phyloP scores from a whole-genome alignment of 2,113 vertebrate species.

The Carollia perspicillata region DNA sequence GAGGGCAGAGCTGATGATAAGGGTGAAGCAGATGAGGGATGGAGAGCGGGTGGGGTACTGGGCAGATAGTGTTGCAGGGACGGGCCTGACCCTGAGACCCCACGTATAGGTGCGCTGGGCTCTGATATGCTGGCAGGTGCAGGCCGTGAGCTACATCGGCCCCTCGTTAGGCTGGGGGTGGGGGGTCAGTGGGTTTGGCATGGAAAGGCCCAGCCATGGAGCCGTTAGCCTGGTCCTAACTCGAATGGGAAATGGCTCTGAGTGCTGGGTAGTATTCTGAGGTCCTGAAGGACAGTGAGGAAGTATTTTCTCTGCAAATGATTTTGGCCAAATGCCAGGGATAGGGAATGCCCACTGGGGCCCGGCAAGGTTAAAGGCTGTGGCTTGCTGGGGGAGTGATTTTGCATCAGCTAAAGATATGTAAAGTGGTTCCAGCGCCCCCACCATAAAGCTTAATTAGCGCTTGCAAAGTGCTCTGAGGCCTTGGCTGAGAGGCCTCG shows the following conservation, averaged over 20 bases:
- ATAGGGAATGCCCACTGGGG: neutral
- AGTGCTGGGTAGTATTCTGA: neutral
- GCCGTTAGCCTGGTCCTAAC: neutral
- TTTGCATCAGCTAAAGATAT: slow-evolving; percentile 16
- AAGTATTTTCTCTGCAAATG: slow-evolving; percentile 34
- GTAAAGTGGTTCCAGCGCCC: slow-evolving; percentile 27
- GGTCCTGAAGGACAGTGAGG: slow-evolving; percentile 1
- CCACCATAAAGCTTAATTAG: slow-evolving; percentile 63
- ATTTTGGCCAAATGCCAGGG: slow-evolving; percentile 6
- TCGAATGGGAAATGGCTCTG: neutral
- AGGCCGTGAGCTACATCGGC: neutral
- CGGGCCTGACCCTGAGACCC: neutral
- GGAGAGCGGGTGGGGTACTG: neutral
- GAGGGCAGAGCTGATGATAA: neutral
- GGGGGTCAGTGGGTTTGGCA: neutral
- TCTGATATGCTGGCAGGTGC: neutral
- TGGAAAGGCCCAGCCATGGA: neutral
- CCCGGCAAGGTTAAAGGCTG: neutral
- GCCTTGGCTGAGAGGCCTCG: slow-evolving; percentile 52
- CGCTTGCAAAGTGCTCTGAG: slow-evolving; percentile 51
- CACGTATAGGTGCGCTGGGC: neutral
- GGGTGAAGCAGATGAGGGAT: neutral
- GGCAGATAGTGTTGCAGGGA: neutral
- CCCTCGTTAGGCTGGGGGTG: neutral
- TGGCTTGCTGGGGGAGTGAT: neutral